A percentile compares a stretch with the other conserved stretches of the same genome.
phyloP scores from a whole-genome alignment of 2,888 invertebrate genomes.

The Frankliniella intonsa region DNA sequence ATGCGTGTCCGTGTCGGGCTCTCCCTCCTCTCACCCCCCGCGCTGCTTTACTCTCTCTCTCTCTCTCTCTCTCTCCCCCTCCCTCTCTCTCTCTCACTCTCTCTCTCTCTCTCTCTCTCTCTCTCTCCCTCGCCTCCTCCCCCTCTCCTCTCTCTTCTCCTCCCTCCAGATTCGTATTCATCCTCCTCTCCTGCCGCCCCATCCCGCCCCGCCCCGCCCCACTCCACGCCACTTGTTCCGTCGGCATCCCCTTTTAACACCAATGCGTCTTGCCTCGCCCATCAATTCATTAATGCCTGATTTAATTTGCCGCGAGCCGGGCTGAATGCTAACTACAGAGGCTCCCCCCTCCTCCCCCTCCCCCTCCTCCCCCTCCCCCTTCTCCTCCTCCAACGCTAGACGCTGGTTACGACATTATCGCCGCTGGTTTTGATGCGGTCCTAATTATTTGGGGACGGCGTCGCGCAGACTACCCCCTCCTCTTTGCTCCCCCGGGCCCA shows the following conservation, averaged over 20 bases:
- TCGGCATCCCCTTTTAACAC: constrained; percentile 23
- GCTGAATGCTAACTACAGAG: constrained; percentile 29
- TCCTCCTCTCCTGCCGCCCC: constrained; percentile 1
- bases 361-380: background rate
- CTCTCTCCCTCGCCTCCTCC: background rate
- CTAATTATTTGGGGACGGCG: constrained; percentile 11
- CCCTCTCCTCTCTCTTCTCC: constrained; percentile 2
- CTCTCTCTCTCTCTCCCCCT: constrained; percentile 3
- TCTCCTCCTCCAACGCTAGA: background rate
- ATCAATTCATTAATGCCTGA: constrained; percentile 27
- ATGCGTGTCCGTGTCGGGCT: background rate
- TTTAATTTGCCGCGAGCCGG: constrained; percentile 32
- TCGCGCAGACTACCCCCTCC: constrained; percentile 5
- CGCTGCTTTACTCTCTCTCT: background rate
- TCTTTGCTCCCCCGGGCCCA: constrained; percentile 29
- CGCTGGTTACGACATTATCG: background rate
- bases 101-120: constrained; percentile 4
- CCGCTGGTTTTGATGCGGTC: constrained; percentile 13
- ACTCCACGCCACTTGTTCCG: background rate
- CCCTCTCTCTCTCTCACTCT: background rate
- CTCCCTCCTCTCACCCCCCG: background rate
- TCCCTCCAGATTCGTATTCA: background rate
- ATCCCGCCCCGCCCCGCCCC: background rate
- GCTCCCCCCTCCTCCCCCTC: constrained; percentile 28
- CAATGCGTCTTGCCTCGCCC: constrained; percentile 16